Percentiles rank a stretch among this genome's conserved stretches.
These are phyloP conservation scores for Phenganax marumi DNA, from an alignment of 92 coral and sea anemone genomes.

Conservation along the genomic window DNA sequence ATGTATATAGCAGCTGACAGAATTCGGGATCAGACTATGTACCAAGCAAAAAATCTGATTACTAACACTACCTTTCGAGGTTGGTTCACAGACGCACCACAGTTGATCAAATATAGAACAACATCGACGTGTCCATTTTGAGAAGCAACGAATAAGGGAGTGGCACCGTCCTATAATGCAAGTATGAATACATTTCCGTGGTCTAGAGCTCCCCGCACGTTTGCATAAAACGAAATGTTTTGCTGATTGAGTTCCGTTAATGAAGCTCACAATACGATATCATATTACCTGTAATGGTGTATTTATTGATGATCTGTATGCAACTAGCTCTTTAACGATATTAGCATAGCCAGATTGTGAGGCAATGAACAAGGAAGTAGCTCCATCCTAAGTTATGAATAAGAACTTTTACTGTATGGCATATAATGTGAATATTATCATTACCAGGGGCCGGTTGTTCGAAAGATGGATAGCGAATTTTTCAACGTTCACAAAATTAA, in stretches of 20 bases:
- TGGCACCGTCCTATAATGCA: slow-evolving; percentile 11
- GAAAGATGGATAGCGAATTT: no score
- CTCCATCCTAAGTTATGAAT: background rate
- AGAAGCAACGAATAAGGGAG: slow-evolving; percentile 21
- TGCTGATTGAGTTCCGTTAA: no score
- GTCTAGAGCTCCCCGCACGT: no score
- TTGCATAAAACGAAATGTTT: no score
- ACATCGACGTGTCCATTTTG: slow-evolving; percentile 14
- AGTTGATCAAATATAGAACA: background rate
- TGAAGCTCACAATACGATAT: background rate
- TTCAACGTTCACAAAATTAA: no score
- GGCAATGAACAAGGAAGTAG: slow-evolving; percentile 10
- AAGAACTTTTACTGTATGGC: no score
- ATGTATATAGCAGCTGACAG: no score
- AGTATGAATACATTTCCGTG: no score
- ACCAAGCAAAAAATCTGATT: background rate
- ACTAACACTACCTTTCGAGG: background rate
- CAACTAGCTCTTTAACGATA: background rate
- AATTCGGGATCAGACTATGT: no score
- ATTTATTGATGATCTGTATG: background rate
- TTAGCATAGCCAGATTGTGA: slow-evolving; percentile 8
- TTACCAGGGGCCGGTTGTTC: no score
- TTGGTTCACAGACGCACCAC: slow-evolving; percentile 1
- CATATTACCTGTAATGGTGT: background rate
- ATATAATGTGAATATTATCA: no score